Evolutionary conservation across 2,888 invertebrate genomes (phyloP).

Genomic region (Helleia helle): DNA sequence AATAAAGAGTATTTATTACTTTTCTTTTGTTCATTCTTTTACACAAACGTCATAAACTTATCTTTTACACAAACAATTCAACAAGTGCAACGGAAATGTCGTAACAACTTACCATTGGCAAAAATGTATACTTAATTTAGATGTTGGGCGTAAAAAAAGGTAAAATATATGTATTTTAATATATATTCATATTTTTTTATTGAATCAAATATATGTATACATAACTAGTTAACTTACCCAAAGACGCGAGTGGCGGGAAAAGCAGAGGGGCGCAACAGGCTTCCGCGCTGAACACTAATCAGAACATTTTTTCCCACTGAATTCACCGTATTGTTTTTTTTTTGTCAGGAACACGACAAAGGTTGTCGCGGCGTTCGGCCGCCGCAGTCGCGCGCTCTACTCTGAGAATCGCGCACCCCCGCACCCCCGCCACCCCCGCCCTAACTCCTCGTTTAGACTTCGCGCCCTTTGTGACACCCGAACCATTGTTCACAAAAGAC

Average conservation of each 20-base stretch:
- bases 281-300: slow-evolving; percentile 39
- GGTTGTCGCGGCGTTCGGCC: slow-evolving; percentile 55
- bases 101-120: no score
- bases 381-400: slow-evolving; percentile 54
- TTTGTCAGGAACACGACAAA: slow-evolving; percentile 29
- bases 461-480: slow-evolving; percentile 70
- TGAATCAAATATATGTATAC: no score
- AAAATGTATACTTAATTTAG: no score
- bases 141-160: no score
- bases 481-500: slow-evolving; percentile 61
- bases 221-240: background rate
- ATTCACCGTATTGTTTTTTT: slow-evolving; percentile 33
- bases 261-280: slow-evolving; percentile 44
- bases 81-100: no score
- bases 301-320: slow-evolving; percentile 44
- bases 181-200: no score
- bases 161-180: no score
- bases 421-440: slow-evolving; percentile 31
- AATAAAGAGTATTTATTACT: no score
- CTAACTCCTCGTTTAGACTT: slow-evolving; percentile 51
- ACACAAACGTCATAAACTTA: no score
- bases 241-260: slow-evolving; percentile 3
- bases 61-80: no score
- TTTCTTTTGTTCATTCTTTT: no score
- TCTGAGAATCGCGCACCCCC: slow-evolving; percentile 45